These are phyloP conservation scores for Valencia hispanica DNA, from an alignment of 2,797 vertebrate genomes.

Conservation along the genomic window DNA sequence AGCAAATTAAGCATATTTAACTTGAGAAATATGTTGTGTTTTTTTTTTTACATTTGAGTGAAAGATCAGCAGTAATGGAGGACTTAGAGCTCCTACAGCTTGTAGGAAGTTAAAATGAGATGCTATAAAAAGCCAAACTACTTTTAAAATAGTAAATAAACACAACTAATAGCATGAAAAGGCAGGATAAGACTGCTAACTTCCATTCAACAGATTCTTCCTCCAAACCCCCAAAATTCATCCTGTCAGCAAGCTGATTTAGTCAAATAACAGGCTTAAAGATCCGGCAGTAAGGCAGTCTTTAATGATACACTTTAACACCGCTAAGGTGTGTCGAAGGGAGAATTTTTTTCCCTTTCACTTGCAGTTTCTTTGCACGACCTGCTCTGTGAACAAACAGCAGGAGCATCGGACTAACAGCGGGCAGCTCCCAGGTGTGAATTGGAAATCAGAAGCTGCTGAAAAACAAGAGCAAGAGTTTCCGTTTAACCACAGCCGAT, in stretches of 20 bases:
- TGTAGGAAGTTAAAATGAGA: neutral
- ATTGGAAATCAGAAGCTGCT: constrained; percentile 12
- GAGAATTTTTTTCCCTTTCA: constrained; percentile 14
- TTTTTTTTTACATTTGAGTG: neutral
- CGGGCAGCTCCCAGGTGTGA: constrained; percentile 13
- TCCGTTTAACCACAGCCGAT: constrained; percentile 15
- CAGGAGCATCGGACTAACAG: constrained; percentile 19
- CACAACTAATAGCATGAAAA: neutral
- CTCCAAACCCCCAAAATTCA: neutral
- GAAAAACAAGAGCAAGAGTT: constrained; percentile 1
- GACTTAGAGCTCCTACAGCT: neutral
- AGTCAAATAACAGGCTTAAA: constrained; percentile 3
- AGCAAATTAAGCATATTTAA: too few species aligned
- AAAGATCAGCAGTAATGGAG: neutral
- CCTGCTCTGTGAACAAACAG: constrained; percentile 24
- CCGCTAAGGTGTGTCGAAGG: constrained; percentile 10
- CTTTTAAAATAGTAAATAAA: neutral
- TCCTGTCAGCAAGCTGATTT: constrained; percentile 6
- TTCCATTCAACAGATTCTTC: constrained; percentile 3
- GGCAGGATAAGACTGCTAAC: neutral
- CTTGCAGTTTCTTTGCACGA: constrained; percentile 11
- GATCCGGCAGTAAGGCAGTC: constrained; percentile 1
- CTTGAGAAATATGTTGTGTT: too few species aligned
- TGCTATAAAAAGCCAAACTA: neutral
- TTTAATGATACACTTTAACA: constrained; percentile 26